phyloP scores from a whole-genome alignment of 2,113 vertebrate species.

The Piprites chloris region DNA sequence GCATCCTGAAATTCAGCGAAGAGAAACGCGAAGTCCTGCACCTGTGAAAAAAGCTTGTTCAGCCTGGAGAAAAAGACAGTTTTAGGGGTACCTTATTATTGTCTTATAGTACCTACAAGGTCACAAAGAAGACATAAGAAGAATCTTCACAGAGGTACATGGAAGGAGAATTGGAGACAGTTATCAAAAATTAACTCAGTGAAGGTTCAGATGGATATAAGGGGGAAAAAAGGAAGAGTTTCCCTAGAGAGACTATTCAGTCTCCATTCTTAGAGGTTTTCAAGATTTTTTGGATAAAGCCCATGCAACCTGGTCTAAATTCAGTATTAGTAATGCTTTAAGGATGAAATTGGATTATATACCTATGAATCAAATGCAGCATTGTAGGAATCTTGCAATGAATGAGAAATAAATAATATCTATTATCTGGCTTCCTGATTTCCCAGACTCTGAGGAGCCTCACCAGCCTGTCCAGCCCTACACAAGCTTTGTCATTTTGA shows the following conservation, averaged over 20 bases:
- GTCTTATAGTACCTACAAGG: background rate
- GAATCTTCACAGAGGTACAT: background rate
- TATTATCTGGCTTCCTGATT: background rate
- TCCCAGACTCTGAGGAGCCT: background rate
- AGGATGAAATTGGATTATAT: background rate
- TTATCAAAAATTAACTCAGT: background rate
- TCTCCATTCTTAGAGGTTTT: background rate
- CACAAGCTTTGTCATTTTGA: background rate
- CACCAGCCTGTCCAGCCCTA: background rate
- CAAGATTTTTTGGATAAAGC: background rate
- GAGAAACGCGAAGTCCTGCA: background rate
- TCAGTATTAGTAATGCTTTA: background rate
- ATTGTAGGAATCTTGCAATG: background rate
- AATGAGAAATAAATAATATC: background rate
- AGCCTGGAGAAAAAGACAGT: background rate
- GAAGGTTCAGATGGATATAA: background rate
- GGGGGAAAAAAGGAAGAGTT: background rate
- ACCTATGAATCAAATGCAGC: background rate
- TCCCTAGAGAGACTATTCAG: background rate
- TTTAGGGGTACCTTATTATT: background rate
- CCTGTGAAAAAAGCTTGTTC: background rate
- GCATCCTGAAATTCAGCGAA: background rate
- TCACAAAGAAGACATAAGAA: background rate
- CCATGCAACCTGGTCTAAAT: background rate
- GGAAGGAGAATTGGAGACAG: background rate